These are phyloP conservation scores for Rhipidura dahli DNA, from an alignment of 2,113 vertebrate genomes.

Conservation along the genomic window DNA sequence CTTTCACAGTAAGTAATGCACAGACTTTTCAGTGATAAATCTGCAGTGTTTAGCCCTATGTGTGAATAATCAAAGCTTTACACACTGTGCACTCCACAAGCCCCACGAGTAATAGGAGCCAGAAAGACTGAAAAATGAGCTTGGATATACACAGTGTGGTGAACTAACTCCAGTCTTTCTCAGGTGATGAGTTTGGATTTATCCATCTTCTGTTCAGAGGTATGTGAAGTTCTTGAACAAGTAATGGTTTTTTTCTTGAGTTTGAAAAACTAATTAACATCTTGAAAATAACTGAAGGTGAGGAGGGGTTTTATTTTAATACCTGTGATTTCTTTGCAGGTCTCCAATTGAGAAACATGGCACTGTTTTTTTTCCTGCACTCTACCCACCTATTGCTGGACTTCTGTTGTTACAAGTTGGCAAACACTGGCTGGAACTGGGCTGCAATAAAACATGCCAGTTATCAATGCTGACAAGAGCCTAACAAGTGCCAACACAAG, in stretches of 20 bases:
- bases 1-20: not conserved
- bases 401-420: slow-evolving; percentile 90
- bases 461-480: slow-evolving; percentile 88
- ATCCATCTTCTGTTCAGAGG: not conserved
- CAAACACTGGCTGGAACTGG: slow-evolving; percentile 90
- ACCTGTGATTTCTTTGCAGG: slow-evolving; percentile 72
- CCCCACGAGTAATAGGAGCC: not conserved
- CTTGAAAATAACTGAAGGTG: not conserved
- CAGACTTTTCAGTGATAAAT: not conserved
- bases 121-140: not conserved
- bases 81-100: not conserved
- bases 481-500: slow-evolving; percentile 95
- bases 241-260: not conserved
- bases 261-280: not conserved
- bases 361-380: slow-evolving; percentile 95
- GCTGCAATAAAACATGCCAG: slow-evolving; percentile 93
- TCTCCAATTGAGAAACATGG: slow-evolving; percentile 95
- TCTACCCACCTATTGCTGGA: slow-evolving; percentile 92
- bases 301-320: not conserved
- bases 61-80: not conserved
- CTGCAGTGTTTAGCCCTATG: not conserved
- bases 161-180: not conserved
- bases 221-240: slow-evolving; percentile 1
- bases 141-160: not conserved
- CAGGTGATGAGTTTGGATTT: slow-evolving; percentile 26